phyloP scores from a whole-genome alignment of 2,888 invertebrate species.

The Chromoteleia sp. region DNA sequence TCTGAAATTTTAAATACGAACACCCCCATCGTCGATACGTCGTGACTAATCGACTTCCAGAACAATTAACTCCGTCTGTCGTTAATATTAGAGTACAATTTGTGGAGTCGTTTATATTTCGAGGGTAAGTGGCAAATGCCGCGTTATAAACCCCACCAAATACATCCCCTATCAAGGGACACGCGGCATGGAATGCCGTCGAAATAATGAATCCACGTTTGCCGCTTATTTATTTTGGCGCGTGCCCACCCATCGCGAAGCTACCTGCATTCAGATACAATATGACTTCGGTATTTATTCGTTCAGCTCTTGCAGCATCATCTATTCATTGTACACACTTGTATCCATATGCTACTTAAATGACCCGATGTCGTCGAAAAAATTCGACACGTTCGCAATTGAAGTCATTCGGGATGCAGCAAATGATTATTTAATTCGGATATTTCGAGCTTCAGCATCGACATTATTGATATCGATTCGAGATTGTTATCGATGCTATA shows the following conservation, averaged over 20 bases:
- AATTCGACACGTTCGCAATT: conserved; percentile 75
- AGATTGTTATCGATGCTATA: neutral
- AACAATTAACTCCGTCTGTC: conserved; percentile 75
- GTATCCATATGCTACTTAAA: conserved; percentile 75
- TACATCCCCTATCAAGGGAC: conserved; percentile 40
- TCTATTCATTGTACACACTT: conserved; percentile 47
- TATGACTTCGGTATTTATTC: conserved; percentile 74
- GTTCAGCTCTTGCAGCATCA: conserved; percentile 75
- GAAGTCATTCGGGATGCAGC: neutral
- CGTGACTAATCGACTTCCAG: conserved; percentile 71
- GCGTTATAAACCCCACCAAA: conserved; percentile 66
- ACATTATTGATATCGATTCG: neutral
- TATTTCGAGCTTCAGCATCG: neutral
- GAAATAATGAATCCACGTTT: conserved; percentile 58
- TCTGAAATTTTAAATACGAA: neutral
- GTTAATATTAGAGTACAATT: conserved; percentile 77
- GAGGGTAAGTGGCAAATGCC: conserved; percentile 69
- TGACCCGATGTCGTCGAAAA: conserved; percentile 78
- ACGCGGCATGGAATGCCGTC: conserved; percentile 13
- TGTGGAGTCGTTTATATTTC: conserved; percentile 70
- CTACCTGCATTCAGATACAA: conserved; percentile 70
- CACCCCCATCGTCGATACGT: neutral
- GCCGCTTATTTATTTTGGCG: conserved; percentile 61
- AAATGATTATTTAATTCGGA: conserved; percentile 14
- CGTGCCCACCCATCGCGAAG: conserved; percentile 58